Percentiles rank a stretch among this genome's conserved stretches.
phyloP scores from a whole-genome alignment of 2,888 invertebrate genomes.

The Cecidostiba fungosa region DNA sequence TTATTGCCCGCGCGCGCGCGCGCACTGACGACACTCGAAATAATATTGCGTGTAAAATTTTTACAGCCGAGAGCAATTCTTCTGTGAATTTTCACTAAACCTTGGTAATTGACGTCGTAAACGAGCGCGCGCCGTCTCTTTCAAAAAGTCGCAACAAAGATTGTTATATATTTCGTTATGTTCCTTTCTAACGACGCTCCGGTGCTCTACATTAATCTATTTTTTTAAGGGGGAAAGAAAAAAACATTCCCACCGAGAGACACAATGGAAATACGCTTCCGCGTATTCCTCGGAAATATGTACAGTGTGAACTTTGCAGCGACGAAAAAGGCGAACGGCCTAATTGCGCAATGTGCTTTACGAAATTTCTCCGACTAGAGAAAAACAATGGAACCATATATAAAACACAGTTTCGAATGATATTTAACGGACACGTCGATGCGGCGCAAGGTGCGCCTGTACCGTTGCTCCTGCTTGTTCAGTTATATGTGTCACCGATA shows the following conservation, averaged over 20 bases:
- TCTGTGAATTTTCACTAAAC: constrained; percentile 43
- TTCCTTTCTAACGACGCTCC: neutral
- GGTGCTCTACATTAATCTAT: neutral
- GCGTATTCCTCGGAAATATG: neutral
- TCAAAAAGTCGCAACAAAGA: neutral
- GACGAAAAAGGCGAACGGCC: neutral
- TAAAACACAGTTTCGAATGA: neutral
- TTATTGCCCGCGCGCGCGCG: too few relatives aligned
- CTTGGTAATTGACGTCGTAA: constrained; percentile 34
- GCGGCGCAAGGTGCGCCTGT: neutral
- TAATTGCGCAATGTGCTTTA: neutral
- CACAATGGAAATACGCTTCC: constrained; percentile 1
- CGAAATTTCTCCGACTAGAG: neutral
- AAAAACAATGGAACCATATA: neutral
- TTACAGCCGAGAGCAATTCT: constrained; percentile 19
- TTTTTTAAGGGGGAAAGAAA: neutral
- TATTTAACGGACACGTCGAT: neutral
- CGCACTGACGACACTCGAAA: too few relatives aligned
- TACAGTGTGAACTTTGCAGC: neutral
- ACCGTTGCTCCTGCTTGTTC: constrained; percentile 7
- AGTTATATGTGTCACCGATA: constrained; percentile 5
- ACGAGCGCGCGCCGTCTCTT: neutral
- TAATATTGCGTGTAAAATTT: constrained; percentile 51
- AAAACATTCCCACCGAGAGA: neutral
- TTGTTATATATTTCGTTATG: constrained; percentile 4